Base-by-base conservation (phyloP, 2,888 invertebrate species). In the Magallana nippona region DNA sequence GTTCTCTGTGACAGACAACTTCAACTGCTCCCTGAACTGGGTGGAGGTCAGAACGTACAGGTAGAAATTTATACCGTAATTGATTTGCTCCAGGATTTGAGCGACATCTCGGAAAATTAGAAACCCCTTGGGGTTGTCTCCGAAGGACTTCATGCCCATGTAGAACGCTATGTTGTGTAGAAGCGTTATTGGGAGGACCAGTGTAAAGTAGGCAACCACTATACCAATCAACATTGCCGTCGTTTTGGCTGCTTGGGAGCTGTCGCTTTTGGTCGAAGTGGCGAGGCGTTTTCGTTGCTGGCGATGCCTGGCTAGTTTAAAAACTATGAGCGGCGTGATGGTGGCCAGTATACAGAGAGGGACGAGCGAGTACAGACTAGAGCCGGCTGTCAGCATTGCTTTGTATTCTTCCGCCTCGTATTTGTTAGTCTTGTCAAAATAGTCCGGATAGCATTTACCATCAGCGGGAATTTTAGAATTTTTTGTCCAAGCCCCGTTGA, bases 41-140 rank as follows among this genome's bases (percentile, higher is more conserved):
- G 82, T 78, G 22, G 90, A 89, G 78, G 89, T 88, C n/a, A 90
- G 82, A 3, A 91, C 88, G 80, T 91, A 92, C 60, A 91, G 84
- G 83, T 90, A 88, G 84, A 92, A 92, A 84, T 92, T 92, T 82
- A 90, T 87, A 56, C 91, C 88, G 84, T 91, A 91, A 78, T 91
- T 92, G 44, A 90, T 84, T 81, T 90, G 90, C 57, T 92, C 91
- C 78, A 91, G 81, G 17, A 91, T 85, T 82, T 90, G 90, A 11
- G 90, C 86, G 5, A 91, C 82, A 78, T 91, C 90, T 15, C 90
- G 84, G 62, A 86, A 89, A 44, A 88, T 82, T 32, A 88, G 83
- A 56, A 91, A 88, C 0, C 84, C 83, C 8, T 82, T 85, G 32
- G 81, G 85, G 58, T 88, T 88, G 19, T 81, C 81, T n/a, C 86